These are phyloP conservation scores for Urechis unicinctus DNA, from an alignment of 2,888 invertebrate species.

Conservation along the genomic window DNA sequence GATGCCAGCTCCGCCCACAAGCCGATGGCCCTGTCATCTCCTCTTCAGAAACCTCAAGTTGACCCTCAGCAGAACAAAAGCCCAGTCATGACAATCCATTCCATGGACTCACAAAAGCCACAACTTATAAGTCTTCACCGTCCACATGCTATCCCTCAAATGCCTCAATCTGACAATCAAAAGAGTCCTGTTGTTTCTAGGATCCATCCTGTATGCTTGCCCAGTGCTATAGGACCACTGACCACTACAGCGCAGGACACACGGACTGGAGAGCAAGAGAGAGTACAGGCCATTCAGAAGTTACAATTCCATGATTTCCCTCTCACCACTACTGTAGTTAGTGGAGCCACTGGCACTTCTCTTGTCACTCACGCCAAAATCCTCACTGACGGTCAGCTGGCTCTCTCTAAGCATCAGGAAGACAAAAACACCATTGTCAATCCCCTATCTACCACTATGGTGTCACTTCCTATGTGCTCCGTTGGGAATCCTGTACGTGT, in stretches of 20 bases:
- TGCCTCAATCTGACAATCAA: not conserved
- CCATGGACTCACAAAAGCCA: too few species aligned
- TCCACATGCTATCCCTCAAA: not conserved
- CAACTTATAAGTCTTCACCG: too few species aligned
- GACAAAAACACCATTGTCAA: not conserved
- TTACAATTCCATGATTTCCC: constrained; percentile 41
- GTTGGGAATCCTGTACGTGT: too few species aligned
- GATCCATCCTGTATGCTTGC: too few species aligned
- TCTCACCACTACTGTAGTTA: constrained; percentile 29
- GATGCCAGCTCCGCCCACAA: not conserved
- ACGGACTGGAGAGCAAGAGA: constrained; percentile 13
- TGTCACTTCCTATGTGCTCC: too few species aligned
- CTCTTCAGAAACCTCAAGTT: too few species aligned
- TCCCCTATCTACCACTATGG: not conserved
- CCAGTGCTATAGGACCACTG: too few species aligned
- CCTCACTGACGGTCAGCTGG: not conserved
- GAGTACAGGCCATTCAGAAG: constrained; percentile 33
- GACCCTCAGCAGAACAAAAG: too few species aligned
- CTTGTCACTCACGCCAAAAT: constrained; percentile 31
- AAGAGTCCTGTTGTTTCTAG: too few species aligned
- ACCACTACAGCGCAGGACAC: not conserved
- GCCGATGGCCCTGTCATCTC: too few species aligned
- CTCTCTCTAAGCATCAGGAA: too few species aligned
- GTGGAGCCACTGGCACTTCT: constrained; percentile 18
- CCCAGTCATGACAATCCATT: too few species aligned